Percentiles rank a stretch among this genome's conserved stretches.
Conservation (phyloP, 2,113 vertebrate species). For the Reinhardtius hippoglossoides region DNA sequence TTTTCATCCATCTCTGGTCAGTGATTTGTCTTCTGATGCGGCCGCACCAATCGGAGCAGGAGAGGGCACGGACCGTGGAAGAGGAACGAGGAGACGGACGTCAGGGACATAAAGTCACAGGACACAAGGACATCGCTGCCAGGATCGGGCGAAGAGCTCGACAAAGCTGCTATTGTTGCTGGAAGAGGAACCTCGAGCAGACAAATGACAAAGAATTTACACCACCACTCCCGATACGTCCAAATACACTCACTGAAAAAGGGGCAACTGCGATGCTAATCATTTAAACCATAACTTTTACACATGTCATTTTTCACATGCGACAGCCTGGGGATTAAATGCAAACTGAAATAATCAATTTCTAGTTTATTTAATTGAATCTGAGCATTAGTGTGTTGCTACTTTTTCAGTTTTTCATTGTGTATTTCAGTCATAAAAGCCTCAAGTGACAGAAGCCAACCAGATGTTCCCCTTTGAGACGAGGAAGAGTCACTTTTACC, state of each 20-base stretch:
- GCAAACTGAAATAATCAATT: too few species aligned
- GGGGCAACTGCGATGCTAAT: too few species aligned
- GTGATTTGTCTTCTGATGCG: slow-evolving; percentile 35
- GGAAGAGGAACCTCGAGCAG: slow-evolving; percentile 47
- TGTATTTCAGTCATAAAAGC: too few species aligned
- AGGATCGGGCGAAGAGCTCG: slow-evolving; percentile 57
- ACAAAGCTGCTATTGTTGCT: slow-evolving; percentile 72
- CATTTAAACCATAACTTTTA: too few species aligned
- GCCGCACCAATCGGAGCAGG: slow-evolving; percentile 2
- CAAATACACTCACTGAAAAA: background rate
- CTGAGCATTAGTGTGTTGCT: too few species aligned
- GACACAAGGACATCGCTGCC: slow-evolving; percentile 69
- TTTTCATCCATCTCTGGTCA: background rate
- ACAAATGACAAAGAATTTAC: slow-evolving; percentile 61
- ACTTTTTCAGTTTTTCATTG: too few species aligned
- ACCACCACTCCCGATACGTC: background rate
- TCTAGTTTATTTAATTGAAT: too few species aligned
- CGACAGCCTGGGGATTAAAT: too few species aligned
- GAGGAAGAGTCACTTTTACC: too few species aligned
- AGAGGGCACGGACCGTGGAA: slow-evolving; percentile 23
- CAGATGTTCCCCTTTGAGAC: too few species aligned
- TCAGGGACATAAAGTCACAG: slow-evolving; percentile 69
- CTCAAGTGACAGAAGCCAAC: too few species aligned
- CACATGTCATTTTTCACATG: too few species aligned
- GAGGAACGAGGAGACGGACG: slow-evolving; percentile 29